phyloP scores from a whole-genome alignment of 1,140 invertebrate genomes.

The Venturia canescens region DNA sequence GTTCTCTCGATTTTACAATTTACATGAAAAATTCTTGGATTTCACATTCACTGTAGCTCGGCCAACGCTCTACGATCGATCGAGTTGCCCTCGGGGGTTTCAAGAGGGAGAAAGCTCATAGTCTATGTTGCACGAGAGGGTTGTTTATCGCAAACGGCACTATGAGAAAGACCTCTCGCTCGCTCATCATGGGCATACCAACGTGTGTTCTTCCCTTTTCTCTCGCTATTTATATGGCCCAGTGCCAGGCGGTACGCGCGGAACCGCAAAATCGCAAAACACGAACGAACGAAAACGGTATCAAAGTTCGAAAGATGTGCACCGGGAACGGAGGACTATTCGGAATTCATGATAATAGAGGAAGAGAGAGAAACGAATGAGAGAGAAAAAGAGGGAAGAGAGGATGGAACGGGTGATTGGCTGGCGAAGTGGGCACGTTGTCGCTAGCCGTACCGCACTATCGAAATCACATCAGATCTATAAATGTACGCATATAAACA shows the following conservation, averaged over 20 bases:
- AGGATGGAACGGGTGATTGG: not conserved
- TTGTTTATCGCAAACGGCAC: conserved; percentile 37
- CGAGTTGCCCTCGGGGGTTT: conserved; percentile 10
- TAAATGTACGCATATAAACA: not conserved
- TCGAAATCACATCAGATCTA: conserved; percentile 1
- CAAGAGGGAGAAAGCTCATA: conserved; percentile 21
- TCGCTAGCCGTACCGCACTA: not conserved
- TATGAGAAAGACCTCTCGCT: conserved; percentile 16
- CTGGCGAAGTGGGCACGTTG: not conserved
- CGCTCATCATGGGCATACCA: not conserved
- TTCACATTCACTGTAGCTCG: not conserved
- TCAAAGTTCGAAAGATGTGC: conserved; percentile 32
- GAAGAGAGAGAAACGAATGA: not conserved
- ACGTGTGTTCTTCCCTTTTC: not conserved
- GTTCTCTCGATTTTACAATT: not conserved
- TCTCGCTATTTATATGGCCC: conserved; percentile 21
- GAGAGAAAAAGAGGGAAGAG: not conserved
- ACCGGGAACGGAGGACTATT: not conserved
- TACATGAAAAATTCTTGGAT: not conserved
- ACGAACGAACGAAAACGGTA: conserved; percentile 36
- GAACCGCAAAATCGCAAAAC: conserved; percentile 25
- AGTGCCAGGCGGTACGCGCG: conserved; percentile 28
- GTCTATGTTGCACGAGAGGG: conserved; percentile 11
- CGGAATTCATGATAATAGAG: conserved; percentile 22
- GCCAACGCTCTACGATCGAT: conserved; percentile 20